These are phyloP conservation scores for Parazoanthus atlanticus DNA, from an alignment of 92 coral and sea anemone genomes.

Conservation along the genomic window DNA sequence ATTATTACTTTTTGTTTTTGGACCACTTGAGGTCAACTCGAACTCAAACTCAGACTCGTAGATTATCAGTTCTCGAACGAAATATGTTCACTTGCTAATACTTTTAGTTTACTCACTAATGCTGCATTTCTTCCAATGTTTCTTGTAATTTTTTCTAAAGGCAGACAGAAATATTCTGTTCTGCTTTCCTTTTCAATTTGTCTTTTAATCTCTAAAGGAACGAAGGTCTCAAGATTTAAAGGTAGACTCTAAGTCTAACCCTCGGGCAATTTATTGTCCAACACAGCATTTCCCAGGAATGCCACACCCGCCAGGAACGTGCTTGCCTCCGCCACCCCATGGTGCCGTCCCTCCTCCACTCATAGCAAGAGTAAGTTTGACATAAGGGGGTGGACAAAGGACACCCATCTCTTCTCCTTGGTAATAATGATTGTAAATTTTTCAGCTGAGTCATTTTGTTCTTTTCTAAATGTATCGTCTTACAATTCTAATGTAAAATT, in stretches of 20 bases:
- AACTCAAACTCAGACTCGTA: no score
- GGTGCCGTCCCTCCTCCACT: conserved; percentile 78
- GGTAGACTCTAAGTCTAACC: conserved; percentile 44
- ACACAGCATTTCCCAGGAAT: conserved; percentile 47
- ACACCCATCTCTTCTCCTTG: no score
- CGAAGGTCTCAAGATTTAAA: conserved; percentile 47
- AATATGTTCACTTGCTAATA: background rate
- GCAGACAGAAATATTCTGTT: conserved; percentile 36
- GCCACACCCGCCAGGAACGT: conserved; percentile 39
- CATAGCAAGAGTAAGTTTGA: conserved; percentile 70
- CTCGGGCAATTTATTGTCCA: conserved; percentile 50
- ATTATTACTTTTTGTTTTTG: no score
- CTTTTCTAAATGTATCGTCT: no score
- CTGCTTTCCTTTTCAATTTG: conserved; percentile 32
- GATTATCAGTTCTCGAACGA: no score
- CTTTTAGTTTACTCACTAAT: background rate
- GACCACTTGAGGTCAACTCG: no score
- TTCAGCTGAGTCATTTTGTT: no score
- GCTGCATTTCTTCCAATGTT: background rate
- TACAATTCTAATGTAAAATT: no score
- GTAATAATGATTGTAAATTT: background rate
- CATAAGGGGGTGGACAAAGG: background rate
- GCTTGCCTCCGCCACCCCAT: conserved; percentile 48
- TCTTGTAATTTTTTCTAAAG: conserved; percentile 17
- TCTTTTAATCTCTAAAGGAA: conserved; percentile 44